phyloP scores from a whole-genome alignment of 2,113 vertebrate species.

The Bufo gargarizans region DNA sequence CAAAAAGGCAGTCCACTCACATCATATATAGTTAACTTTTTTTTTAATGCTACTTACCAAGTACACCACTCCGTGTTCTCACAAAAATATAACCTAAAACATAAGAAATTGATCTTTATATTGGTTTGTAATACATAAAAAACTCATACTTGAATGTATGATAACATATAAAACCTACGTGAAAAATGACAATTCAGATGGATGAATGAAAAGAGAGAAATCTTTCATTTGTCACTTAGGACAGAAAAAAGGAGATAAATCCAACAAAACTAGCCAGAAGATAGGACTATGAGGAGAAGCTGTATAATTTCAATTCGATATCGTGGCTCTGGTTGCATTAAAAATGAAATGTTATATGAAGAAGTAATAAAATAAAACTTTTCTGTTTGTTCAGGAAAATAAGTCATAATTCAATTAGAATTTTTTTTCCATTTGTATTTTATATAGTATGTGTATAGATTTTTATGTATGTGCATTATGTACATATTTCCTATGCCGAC shows the following conservation, averaged over 20 bases:
- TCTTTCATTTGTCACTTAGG: no score
- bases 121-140: background rate
- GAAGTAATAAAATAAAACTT: background rate
- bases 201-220: no score
- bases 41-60: background rate
- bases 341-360: background rate
- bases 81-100: background rate
- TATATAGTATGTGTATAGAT: no score
- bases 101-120: background rate
- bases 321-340: background rate
- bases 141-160: background rate
- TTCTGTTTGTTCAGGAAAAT: background rate
- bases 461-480: no score
- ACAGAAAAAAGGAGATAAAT: no score
- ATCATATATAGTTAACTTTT: background rate
- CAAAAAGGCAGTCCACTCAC: no score
- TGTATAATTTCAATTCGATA: background rate
- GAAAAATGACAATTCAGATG: no score
- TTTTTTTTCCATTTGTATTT: no score
- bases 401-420: no score
- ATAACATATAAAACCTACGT: no score
- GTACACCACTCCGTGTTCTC: background rate
- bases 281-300: background rate
- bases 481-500: no score
- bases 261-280: background rate